Evolutionary conservation across 2,797 vertebrate species (phyloP), one percentile per base, ranked within the genome.

Genomic region (Percopsis omiscomaycus): DNA sequence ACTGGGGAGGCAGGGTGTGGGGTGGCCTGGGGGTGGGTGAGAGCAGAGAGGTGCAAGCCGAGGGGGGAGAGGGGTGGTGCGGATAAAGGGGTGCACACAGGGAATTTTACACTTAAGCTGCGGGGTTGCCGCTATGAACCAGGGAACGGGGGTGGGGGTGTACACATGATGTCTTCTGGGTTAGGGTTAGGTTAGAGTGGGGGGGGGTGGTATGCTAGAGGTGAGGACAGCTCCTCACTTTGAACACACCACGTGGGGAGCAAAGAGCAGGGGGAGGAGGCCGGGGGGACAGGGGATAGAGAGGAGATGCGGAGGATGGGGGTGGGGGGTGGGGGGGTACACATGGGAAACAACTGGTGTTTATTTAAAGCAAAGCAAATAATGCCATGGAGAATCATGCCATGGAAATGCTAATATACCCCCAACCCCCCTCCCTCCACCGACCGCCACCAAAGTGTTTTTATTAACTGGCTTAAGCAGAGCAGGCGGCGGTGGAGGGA

Each of bases 301-400:
- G 37, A 37, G 10, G 27, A 45, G 61, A 50, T 28, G 59, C 47
- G 9, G 11, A 27, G 51, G 54, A 59, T 29, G 37, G 62, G 62
- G 49, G 45, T 61, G 71, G 63, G 61, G 64, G 73, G 32, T 5
- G 32, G 56, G 59, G 50, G 2, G 3, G 58, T 44, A 51, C 68
- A 67, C 71, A 54, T 28, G 55, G 59, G 72, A 79, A 68, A 66
- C 37, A 61, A 68, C 68, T 71, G n/a, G 2, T 77, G 74, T 84
- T 81, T 82, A 69, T 75, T 59, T 66, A 73, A 74, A 77, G 68
- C 49, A 64, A 81, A 84, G 78, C 80, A 85, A 85, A 84, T 74
- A 71, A 61, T 71, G 71, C 58, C 48, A 68, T 1, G 13, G 65
- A 71, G 51, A 76, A 61, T 57, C 13, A 66, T 62, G 67, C 66